phyloP scores from a whole-genome alignment of 30 jellyfish, hydroid and myxozoan species.

The Pelagia noctiluca region DNA sequence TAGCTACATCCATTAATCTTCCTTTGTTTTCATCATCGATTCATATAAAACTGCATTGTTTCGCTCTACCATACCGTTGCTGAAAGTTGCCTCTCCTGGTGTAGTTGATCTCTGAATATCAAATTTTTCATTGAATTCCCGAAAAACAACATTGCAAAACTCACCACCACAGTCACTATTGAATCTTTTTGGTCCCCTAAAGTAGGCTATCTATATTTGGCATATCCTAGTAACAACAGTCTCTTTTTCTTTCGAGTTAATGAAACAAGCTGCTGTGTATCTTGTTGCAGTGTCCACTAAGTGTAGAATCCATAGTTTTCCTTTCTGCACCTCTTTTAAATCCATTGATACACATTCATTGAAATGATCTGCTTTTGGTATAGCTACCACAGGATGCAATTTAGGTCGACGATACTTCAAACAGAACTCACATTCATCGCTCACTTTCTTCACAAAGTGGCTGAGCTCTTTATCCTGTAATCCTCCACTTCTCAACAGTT shows the following conservation, averaged over 20 bases:
- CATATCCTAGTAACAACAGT: no score
- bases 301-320: constrained; percentile 9
- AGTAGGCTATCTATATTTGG: no score
- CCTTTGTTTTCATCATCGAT: no score
- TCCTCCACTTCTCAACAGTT: no score
- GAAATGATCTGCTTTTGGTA: no score
- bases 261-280: constrained; percentile 1
- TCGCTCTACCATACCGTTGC: constrained; percentile 12
- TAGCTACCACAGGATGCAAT: not conserved
- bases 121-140: not conserved
- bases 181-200: no score
- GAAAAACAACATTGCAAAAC: not conserved
- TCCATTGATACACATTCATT: no score
- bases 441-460: not conserved
- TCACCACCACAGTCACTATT: no score
- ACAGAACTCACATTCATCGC: constrained; percentile 6
- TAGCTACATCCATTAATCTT: not conserved
- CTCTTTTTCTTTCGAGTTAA: not conserved
- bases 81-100: constrained; percentile 25
- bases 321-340: constrained; percentile 6
- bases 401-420: not conserved
- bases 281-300: constrained; percentile 5
- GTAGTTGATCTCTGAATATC: constrained; percentile 8
- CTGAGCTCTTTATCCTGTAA: not conserved
- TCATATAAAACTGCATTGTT: not conserved